These are phyloP conservation scores for Charadrius vociferus DNA, from an alignment of 2,113 vertebrate species.

Conservation along the genomic window DNA sequence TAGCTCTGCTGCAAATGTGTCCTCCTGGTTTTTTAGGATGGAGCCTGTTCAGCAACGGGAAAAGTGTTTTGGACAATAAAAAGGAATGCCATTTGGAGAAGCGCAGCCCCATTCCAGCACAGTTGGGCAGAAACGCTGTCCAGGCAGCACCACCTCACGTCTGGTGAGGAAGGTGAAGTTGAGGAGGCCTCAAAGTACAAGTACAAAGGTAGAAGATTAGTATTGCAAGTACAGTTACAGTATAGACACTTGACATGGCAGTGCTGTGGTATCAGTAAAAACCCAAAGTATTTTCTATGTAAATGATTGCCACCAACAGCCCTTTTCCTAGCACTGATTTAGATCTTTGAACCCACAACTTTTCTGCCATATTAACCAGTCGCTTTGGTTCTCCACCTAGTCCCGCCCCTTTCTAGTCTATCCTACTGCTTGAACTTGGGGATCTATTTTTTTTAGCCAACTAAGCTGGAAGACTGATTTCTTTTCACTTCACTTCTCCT, in stretches of 20 bases:
- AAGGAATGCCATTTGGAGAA: background rate
- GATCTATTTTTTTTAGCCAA: background rate
- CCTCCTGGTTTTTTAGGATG: slow-evolving; percentile 96
- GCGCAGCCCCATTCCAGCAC: background rate
- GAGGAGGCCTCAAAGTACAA: background rate
- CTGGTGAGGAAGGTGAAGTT: background rate
- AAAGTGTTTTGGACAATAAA: background rate
- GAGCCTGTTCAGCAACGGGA: slow-evolving; percentile 78
- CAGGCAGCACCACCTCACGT: background rate
- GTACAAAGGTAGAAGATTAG: background rate
- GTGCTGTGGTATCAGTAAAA: background rate
- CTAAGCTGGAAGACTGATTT: background rate
- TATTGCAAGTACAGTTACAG: background rate
- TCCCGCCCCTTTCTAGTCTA: background rate
- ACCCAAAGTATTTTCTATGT: background rate
- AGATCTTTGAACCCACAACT: background rate
- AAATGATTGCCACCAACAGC: background rate
- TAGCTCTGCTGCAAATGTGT: slow-evolving; percentile 90
- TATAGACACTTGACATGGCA: background rate
- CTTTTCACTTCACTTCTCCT: background rate
- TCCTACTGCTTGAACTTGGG: background rate
- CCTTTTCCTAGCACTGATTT: background rate
- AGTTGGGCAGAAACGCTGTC: background rate
- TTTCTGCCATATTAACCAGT: background rate
- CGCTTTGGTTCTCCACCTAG: background rate